Evolutionary conservation across 2,888 invertebrate genomes (phyloP).

Genomic region (Chrysodeixis includens): DNA sequence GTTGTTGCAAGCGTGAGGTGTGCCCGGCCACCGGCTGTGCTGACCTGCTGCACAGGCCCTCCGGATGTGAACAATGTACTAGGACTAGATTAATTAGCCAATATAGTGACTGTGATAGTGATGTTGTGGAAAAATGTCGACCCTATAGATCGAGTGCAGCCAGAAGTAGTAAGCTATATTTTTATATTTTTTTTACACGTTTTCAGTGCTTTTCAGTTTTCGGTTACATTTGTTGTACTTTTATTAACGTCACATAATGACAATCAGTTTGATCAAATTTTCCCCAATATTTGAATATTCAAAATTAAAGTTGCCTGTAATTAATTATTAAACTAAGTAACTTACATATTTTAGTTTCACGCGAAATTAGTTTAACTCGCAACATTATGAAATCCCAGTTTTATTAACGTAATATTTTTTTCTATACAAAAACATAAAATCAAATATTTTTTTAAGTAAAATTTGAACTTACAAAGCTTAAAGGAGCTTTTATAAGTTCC

Average conservation of each 20-base stretch:
- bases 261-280: neutral
- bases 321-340: neutral
- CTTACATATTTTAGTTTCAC: neutral
- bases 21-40: conserved; percentile 62
- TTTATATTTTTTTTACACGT: conserved; percentile 39
- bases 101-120: conserved; percentile 88
- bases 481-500: conserved; percentile 1
- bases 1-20: conserved; percentile 63
- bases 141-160: conserved; percentile 78
- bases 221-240: neutral
- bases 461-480: neutral
- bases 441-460: neutral
- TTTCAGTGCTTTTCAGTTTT: conserved; percentile 18
- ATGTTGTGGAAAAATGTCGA: conserved; percentile 77
- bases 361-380: neutral
- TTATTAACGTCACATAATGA: conserved; percentile 5
- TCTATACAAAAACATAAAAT: neutral
- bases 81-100: conserved; percentile 83
- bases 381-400: neutral
- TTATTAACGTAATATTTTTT: neutral
- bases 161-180: conserved; percentile 83
- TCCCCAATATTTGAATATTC: neutral
- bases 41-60: conserved; percentile 66
- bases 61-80: conserved; percentile 82
- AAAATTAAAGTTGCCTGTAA: neutral